A percentile compares a stretch with the other conserved stretches of the same genome.
Evolutionary conservation across 35 echinoderm and acorn worm genomes (phyloP).

Genomic region (Lytechinus variegatus): DNA sequence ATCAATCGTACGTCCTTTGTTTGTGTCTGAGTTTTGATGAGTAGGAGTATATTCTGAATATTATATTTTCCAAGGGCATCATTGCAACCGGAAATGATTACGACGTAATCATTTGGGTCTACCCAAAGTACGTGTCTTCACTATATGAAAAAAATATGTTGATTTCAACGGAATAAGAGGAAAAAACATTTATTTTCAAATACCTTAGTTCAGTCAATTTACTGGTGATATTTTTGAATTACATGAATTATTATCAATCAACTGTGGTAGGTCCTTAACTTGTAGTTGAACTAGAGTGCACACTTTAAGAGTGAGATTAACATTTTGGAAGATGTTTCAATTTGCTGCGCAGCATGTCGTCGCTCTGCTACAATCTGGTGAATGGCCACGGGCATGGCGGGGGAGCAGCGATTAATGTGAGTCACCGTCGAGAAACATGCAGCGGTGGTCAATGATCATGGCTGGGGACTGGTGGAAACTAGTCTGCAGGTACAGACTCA

Average conservation of each 20-base stretch:
- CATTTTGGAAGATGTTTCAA: slow-evolving; percentile 21
- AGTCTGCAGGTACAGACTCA: too few species aligned
- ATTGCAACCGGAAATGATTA: neutral
- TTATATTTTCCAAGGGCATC: neutral
- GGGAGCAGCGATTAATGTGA: slow-evolving; percentile 38
- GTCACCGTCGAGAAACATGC: neutral
- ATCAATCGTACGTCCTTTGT: neutral
- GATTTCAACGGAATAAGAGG: neutral
- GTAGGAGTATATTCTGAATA: neutral
- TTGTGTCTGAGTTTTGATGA: neutral
- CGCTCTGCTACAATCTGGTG: neutral
- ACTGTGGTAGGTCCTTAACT: neutral
- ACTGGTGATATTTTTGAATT: neutral
- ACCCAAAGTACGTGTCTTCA: too few species aligned
- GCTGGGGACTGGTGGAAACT: neutral
- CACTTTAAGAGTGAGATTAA: neutral
- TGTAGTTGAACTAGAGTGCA: neutral
- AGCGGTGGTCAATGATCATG: neutral
- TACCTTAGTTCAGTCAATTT: neutral
- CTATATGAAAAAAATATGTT: too few species aligned
- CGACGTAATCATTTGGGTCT: too few species aligned
- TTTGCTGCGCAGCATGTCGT: slow-evolving; percentile 23
- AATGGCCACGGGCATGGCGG: neutral
- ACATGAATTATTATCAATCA: neutral
- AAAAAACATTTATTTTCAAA: neutral